Conservation (phyloP, 1,140 invertebrate species). For the Diorhabda elongata region DNA sequence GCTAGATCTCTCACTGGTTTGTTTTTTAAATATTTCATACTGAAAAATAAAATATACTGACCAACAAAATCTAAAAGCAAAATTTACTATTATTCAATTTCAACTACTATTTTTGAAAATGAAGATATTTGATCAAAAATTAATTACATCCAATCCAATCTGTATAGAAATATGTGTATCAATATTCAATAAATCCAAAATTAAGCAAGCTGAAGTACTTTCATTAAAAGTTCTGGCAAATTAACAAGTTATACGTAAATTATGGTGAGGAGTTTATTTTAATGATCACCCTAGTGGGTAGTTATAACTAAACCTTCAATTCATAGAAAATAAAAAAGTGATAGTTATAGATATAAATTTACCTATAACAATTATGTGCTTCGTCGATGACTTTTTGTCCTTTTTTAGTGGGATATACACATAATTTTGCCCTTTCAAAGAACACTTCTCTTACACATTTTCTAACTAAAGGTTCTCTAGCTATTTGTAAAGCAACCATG, state of each 20-base stretch:
- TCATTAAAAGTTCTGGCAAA: no score
- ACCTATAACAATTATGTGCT: slow-evolving; percentile 77
- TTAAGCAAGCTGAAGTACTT: no score
- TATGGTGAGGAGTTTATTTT: no score
- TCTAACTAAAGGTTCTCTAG: slow-evolving; percentile 85
- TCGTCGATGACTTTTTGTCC: slow-evolving; percentile 94
- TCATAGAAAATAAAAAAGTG: no score
- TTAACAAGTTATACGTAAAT: no score
- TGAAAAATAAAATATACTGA: slow-evolving; percentile 43
- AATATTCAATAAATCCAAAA: background rate
- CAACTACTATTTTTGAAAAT: background rate
- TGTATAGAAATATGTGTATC: background rate
- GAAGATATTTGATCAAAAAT: background rate
- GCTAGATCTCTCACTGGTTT: slow-evolving; percentile 90
- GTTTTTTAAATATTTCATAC: slow-evolving; percentile 90
- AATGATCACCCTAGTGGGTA: no score
- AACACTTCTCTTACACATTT: slow-evolving; percentile 85
- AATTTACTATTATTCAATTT: background rate
- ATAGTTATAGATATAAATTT: slow-evolving; percentile 16
- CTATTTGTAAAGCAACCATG: slow-evolving; percentile 92
- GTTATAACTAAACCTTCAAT: no score
- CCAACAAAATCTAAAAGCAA: background rate
- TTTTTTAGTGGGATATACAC: slow-evolving; percentile 81
- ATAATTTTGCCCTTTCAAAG: slow-evolving; percentile 83
- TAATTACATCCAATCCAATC: background rate